phyloP scores from a whole-genome alignment of 1,140 invertebrate genomes.

The Drosophila quadrilineata region DNA sequence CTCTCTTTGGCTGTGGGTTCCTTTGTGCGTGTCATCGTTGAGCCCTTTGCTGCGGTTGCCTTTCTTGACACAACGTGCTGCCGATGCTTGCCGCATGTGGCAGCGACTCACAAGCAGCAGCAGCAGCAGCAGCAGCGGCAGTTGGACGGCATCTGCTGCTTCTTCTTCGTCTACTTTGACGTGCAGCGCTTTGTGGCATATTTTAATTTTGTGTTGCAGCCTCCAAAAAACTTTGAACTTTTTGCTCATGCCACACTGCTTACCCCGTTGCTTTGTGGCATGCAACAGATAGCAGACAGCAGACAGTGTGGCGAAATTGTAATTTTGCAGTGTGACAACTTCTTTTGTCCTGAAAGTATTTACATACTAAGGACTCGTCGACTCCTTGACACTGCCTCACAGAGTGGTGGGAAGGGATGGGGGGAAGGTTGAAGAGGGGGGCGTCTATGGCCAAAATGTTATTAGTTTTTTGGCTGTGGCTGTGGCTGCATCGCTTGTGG shows the following conservation, averaged over 20 bases:
- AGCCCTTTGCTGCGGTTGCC: constrained; percentile 68
- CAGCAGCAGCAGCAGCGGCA: constrained; percentile 1
- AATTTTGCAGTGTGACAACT: constrained; percentile 73
- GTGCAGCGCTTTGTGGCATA: constrained; percentile 69
- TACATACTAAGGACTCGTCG: constrained; percentile 45
- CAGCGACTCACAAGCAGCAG: too few relatives aligned
- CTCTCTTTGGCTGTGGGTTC: not conserved
- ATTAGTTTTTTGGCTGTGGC: constrained; percentile 46
- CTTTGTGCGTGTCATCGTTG: constrained; percentile 36
- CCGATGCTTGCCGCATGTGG: not conserved
- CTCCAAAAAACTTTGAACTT: constrained; percentile 66
- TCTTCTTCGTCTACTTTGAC: too few relatives aligned
- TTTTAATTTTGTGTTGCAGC: constrained; percentile 74
- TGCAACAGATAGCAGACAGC: constrained; percentile 7
- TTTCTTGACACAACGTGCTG: constrained; percentile 51
- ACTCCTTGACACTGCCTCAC: not conserved
- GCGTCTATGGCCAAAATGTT: constrained; percentile 44
- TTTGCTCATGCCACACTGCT: constrained; percentile 14
- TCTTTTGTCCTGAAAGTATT: constrained; percentile 65
- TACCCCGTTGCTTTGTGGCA: constrained; percentile 34
- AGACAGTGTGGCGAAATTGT: constrained; percentile 47
- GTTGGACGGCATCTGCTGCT: constrained; percentile 54
- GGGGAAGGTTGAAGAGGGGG: not conserved
- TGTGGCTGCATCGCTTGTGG: constrained; percentile 12
- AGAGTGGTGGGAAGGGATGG: too few relatives aligned